These are phyloP conservation scores for Danionella cerebrum DNA, from an alignment of 2,113 vertebrate species.

Conservation along the genomic window DNA sequence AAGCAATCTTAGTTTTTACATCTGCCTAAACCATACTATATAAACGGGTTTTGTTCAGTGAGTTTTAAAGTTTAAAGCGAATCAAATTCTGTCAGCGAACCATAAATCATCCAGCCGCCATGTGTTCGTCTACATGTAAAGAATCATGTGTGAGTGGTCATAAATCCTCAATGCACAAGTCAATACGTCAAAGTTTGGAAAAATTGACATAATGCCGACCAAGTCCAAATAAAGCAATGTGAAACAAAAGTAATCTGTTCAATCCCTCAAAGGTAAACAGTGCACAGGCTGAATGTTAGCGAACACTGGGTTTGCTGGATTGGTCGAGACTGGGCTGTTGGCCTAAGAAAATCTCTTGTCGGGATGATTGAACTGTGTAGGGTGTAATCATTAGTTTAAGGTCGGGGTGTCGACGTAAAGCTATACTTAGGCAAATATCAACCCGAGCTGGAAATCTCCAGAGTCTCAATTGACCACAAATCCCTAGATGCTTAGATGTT, in stretches of 20 bases:
- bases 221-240: constrained; percentile 30
- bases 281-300: constrained; percentile 1
- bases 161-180: constrained; percentile 8
- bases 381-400: not conserved
- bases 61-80: constrained; percentile 5
- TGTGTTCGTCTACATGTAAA: not conserved
- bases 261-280: constrained; percentile 16
- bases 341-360: constrained; percentile 29
- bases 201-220: constrained; percentile 2
- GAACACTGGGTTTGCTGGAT: constrained; percentile 18
- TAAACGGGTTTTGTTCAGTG: not conserved
- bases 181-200: constrained; percentile 12
- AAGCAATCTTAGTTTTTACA: no score
- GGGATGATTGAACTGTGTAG: constrained; percentile 20
- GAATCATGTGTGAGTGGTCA: not conserved
- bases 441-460: no score
- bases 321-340: constrained; percentile 3
- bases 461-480: not conserved
- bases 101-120: not conserved
- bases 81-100: not conserved
- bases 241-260: constrained; percentile 26
- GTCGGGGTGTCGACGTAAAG: not conserved
- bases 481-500: not conserved
- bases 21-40: not conserved
- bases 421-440: no score